Evolutionary conservation across 2,797 vertebrate species (phyloP), one percentile per base, ranked within the genome.

Genomic region (Nyctalus aviator): DNA sequence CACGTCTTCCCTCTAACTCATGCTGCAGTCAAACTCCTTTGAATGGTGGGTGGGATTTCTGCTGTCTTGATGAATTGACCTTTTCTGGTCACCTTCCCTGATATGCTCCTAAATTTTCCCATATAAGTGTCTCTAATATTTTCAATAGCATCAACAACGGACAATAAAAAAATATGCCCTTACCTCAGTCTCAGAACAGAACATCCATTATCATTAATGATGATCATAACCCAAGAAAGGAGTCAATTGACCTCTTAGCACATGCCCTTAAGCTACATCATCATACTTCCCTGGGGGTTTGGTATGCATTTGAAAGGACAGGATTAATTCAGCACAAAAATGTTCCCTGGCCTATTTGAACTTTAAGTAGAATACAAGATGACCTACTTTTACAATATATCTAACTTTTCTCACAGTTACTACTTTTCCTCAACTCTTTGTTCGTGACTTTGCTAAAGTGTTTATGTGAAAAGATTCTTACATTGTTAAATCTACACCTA

Each of bases 151-250:
- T 93, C 93, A 66, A 41, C 93, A 66, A 41, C 85, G 96, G 93
- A 97, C 41, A 86, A 96, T 94, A 97, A 95, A 97, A 96, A 84
- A 76, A 48, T 93, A 91, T 91, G 92, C 84, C 95, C 88, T 97
- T 86, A 92, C 55, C 86, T 96, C 92, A 95, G 93, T 97, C 89
- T 95, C 73, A 76, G 95, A 0, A 7, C 73, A 96, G 96, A 96
- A 95, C 66, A 94, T 93, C 93, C 83, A 96, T 78, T 97, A 95
- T 94, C 95, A 94, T 88, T 98, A 98, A 97, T 96, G 94, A 83
- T 87, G 3, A 6, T 96, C 91, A 96, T 94, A 97, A 97, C 69
- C 44, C 25, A 41, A 92, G 0, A 95, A 94, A 73, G 91, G 90
- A 96, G 79, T 88, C 96, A 95, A 97, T 76, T 88, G 95, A 87